A percentile compares a stretch with the other conserved stretches of the same genome.
Conservation (phyloP, 92 coral and sea anemone genomes). For the Palythoa grandis region DNA sequence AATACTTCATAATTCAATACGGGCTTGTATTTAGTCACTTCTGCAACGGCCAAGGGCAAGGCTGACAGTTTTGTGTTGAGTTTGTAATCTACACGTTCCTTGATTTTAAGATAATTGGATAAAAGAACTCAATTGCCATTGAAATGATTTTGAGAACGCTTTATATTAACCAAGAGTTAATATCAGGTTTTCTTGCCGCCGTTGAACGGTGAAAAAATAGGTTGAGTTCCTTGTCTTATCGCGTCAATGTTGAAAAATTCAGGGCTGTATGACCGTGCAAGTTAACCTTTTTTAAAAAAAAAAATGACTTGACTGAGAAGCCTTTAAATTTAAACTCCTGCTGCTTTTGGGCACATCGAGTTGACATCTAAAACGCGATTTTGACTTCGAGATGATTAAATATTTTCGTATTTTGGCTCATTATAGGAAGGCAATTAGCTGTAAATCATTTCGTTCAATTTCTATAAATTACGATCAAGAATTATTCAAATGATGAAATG, state of each 20-base stretch:
- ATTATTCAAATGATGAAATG: background rate
- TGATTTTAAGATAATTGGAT: constrained; percentile 3
- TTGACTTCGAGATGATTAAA: background rate
- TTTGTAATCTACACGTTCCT: background rate
- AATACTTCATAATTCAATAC: background rate
- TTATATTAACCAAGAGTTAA: background rate
- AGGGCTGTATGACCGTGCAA: background rate
- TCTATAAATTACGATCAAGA: background rate
- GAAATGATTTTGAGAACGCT: background rate
- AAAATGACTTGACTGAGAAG: background rate
- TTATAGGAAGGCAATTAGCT: constrained; percentile 27
- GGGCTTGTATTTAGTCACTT: background rate
- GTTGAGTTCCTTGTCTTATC: background rate
- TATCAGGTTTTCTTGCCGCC: background rate
- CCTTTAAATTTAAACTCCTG: background rate
- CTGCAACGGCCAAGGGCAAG: background rate
- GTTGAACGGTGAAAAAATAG: background rate
- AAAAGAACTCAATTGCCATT: background rate
- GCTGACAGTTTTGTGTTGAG: background rate
- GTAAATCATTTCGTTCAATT: constrained; percentile 18
- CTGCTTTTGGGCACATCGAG: background rate
- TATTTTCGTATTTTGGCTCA: background rate
- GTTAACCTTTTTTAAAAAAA: background rate
- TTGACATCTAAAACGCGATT: background rate
- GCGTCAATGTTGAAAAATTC: background rate